phyloP scores from a whole-genome alignment of 2,113 vertebrate species.

The Herpetotheres cachinnans region DNA sequence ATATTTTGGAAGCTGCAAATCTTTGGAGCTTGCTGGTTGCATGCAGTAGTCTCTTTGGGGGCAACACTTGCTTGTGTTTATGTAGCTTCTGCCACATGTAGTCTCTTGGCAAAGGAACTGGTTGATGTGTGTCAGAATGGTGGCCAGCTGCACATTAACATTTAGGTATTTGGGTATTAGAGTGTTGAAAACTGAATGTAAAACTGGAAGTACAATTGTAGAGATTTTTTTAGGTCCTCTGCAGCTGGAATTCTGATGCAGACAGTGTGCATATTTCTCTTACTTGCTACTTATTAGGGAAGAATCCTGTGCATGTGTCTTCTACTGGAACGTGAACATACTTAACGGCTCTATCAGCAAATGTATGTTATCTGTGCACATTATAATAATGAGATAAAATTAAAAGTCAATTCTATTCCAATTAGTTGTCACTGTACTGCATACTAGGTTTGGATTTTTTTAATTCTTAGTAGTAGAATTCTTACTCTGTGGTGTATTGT shows the following conservation, averaged over 20 bases:
- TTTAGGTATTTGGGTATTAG: not conserved
- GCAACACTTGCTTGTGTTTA: not conserved
- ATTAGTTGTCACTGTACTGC: not conserved
- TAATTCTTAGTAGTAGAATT: not conserved
- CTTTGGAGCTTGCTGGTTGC: not conserved
- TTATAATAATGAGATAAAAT: not conserved
- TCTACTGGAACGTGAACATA: rapidly evolving
- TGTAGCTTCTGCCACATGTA: not conserved
- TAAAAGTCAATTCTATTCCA: not conserved
- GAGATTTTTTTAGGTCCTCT: not conserved
- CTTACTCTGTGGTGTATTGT: not conserved
- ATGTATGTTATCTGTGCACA: not conserved
- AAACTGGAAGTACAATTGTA: not conserved
- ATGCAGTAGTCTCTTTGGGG: not conserved
- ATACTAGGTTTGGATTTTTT: not conserved
- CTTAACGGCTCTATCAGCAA: not conserved
- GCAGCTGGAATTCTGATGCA: not conserved
- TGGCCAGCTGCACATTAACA: not conserved
- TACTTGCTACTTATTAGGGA: not conserved
- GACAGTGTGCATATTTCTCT: not conserved
- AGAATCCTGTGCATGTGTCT: not conserved
- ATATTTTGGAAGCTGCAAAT: not conserved
- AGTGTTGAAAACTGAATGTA: not conserved
- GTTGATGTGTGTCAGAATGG: not conserved
- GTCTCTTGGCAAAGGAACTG: not conserved